A percentile compares a stretch with the other conserved stretches of the same genome.
phyloP scores from a whole-genome alignment of 2,888 invertebrate genomes.

The Neoitamus cyanurus region DNA sequence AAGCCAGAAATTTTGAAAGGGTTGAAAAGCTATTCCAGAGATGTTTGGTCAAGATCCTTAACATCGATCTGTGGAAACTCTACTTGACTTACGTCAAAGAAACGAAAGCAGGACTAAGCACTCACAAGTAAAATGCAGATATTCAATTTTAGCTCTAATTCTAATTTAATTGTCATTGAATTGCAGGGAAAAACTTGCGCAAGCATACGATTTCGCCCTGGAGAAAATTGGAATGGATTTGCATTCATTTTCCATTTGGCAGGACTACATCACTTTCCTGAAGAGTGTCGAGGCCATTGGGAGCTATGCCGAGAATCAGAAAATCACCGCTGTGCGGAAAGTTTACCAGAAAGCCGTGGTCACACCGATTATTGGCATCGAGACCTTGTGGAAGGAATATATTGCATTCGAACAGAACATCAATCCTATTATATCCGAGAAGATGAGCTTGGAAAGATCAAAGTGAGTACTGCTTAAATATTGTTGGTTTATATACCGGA shows the following conservation, averaged over 20 bases:
- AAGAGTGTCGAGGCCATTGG: slow-evolving; percentile 97
- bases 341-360: slow-evolving; percentile 96
- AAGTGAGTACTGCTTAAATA: slow-evolving; percentile 57
- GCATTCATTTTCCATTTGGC: slow-evolving; percentile 96
- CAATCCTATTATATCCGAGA: slow-evolving; percentile 84
- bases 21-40: slow-evolving; percentile 99
- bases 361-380: slow-evolving; percentile 97
- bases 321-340: slow-evolving; percentile 97
- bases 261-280: slow-evolving; percentile 96
- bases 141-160: not conserved
- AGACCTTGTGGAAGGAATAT: slow-evolving; percentile 97
- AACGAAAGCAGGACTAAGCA: slow-evolving; percentile 91
- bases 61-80: slow-evolving; percentile 98
- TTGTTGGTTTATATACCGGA: too few species aligned
- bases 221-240: slow-evolving; percentile 99
- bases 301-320: slow-evolving; percentile 99
- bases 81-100: slow-evolving; percentile 98
- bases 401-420: slow-evolving; percentile 95
- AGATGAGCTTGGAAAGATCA: slow-evolving; percentile 96
- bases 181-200: slow-evolving; percentile 97
- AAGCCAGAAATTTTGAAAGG: slow-evolving; percentile 95
- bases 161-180: slow-evolving; percentile 52
- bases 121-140: slow-evolving; percentile 80
- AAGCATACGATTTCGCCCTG: slow-evolving; percentile 98
- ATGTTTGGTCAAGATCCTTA: slow-evolving; percentile 97